Evolutionary conservation across 1,140 invertebrate genomes (phyloP).

Genomic region (Druon quercuslanigerum): DNA sequence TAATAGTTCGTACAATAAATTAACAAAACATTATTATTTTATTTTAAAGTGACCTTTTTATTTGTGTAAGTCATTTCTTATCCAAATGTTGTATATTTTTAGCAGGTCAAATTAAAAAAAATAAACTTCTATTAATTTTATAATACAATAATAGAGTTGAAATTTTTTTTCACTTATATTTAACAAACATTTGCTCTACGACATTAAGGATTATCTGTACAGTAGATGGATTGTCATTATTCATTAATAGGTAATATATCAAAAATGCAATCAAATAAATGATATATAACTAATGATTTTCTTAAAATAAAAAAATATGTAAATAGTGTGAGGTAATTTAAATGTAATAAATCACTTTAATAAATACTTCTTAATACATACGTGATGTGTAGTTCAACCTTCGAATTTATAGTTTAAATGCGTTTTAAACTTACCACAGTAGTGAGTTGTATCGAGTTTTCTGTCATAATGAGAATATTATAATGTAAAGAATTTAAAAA

Average conservation of each 20-base stretch:
- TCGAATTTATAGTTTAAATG: too few species aligned
- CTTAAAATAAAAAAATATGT: neutral
- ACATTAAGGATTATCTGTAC: neutral
- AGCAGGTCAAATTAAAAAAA: neutral
- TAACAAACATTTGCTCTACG: slow-evolving; percentile 7
- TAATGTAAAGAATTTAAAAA: too few species aligned
- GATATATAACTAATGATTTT: slow-evolving; percentile 16
- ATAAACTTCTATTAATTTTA: neutral
- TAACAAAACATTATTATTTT: too few species aligned
- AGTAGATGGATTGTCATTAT: neutral
- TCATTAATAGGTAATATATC: neutral
- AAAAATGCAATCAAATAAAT: slow-evolving; percentile 7
- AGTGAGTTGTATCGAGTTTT: neutral
- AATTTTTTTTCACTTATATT: neutral
- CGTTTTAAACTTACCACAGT: neutral
- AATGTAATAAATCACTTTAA: neutral
- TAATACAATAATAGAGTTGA: neutral
- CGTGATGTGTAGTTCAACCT: too few species aligned
- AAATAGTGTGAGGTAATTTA: neutral
- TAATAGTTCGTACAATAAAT: too few species aligned
- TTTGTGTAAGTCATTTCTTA: too few species aligned
- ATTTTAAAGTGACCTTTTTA: too few species aligned
- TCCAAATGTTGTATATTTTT: too few species aligned
- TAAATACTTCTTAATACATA: neutral
- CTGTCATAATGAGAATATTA: neutral